These are phyloP conservation scores for Hololepta plana DNA, from an alignment of 2,888 invertebrate genomes.

Conservation along the genomic window DNA sequence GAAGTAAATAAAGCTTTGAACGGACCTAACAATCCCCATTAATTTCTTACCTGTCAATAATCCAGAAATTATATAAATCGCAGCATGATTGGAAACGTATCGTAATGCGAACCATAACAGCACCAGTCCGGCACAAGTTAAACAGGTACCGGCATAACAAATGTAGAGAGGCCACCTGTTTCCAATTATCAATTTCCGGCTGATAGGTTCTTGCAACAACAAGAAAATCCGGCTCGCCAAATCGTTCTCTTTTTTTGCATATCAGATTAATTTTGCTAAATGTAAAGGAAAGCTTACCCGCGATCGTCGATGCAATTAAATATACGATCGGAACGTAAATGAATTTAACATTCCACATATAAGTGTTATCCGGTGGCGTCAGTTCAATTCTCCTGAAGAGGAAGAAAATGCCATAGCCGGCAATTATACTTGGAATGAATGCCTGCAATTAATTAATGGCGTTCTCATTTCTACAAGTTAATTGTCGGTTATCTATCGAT, in stretches of 20 bases:
- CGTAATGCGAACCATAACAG: conserved; percentile 26
- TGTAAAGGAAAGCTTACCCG: no score
- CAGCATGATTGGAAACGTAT: conserved; percentile 8
- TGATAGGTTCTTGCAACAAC: conserved; percentile 47
- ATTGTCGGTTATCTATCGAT: neutral
- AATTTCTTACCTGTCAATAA: conserved; percentile 30
- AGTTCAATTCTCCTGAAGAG: no score
- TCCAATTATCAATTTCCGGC: conserved; percentile 33
- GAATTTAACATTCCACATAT: no score
- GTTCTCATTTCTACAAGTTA: neutral
- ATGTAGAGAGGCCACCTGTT: conserved; percentile 41
- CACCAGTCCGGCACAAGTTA: conserved; percentile 38
- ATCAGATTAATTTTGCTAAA: neutral
- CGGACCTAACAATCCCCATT: neutral
- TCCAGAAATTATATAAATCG: conserved; percentile 32
- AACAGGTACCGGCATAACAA: conserved; percentile 35
- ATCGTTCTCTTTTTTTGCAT: conserved; percentile 3
- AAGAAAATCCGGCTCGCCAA: conserved; percentile 13
- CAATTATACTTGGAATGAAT: conserved; percentile 3
- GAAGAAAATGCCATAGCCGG: conserved; percentile 5
- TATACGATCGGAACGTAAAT: no score
- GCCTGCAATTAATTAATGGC: neutral
- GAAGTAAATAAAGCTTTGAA: neutral
- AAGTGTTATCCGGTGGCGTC: no score
- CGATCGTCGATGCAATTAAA: conserved; percentile 1